These are phyloP conservation scores for Bagarius yarrelli DNA, from an alignment of 2,113 vertebrate genomes.

Conservation along the genomic window DNA sequence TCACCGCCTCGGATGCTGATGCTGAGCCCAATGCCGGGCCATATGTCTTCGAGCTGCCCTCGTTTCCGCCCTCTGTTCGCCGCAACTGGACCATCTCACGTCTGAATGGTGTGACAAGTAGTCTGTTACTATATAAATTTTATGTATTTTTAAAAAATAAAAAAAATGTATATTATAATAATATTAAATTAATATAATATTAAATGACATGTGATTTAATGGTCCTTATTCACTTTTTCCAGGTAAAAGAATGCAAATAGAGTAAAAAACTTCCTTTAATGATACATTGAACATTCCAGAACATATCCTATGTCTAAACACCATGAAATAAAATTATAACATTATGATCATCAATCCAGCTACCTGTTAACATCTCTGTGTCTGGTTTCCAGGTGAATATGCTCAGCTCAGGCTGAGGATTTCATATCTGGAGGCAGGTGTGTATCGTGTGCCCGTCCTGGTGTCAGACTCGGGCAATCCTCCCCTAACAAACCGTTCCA, in stretches of 20 bases:
- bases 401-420: slow-evolving; percentile 87
- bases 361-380: background rate
- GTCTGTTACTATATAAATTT: too few relatives aligned
- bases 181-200: too few relatives aligned
- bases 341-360: background rate
- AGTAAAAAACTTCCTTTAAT: too few relatives aligned
- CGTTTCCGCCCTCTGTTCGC: slow-evolving; percentile 79
- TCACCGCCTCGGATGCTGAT: slow-evolving; percentile 89
- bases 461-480: slow-evolving; percentile 96
- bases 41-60: slow-evolving; percentile 93
- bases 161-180: background rate
- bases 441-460: slow-evolving; percentile 88
- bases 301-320: background rate
- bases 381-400: slow-evolving; percentile 78
- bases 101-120: slow-evolving; percentile 80
- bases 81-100: slow-evolving; percentile 95
- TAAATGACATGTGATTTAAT: too few relatives aligned
- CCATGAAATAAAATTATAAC: background rate
- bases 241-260: too few relatives aligned
- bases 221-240: too few relatives aligned
- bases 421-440: slow-evolving; percentile 82
- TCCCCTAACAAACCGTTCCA: slow-evolving; percentile 86
- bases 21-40: slow-evolving; percentile 89
- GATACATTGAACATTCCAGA: background rate
- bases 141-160: background rate